These are phyloP conservation scores for Lates japonicus DNA, from an alignment of 2,797 vertebrate genomes.

Conservation along the genomic window DNA sequence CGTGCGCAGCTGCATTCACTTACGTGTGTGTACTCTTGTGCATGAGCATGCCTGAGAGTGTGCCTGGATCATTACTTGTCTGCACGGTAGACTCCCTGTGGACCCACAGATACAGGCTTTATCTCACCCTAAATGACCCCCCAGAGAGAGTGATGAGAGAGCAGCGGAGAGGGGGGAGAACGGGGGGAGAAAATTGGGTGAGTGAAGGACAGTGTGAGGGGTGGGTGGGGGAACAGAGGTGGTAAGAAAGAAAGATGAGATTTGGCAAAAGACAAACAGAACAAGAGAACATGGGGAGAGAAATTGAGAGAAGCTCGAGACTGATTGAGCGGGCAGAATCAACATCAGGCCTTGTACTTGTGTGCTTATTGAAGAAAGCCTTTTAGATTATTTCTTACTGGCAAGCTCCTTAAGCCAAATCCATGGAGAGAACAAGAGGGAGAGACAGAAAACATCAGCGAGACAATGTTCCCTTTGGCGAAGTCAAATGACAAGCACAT, in stretches of 20 bases:
- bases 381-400: conserved; percentile 53
- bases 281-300: conserved; percentile 1
- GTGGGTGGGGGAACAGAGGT: background rate
- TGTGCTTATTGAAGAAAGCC: conserved; percentile 52
- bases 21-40: conserved; percentile 22
- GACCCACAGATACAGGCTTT: conserved; percentile 59
- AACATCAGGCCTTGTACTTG: conserved; percentile 46
- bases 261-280: conserved; percentile 33
- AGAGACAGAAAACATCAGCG: conserved; percentile 40
- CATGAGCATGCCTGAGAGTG: conserved; percentile 25
- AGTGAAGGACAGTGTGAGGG: background rate
- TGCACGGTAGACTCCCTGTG: conserved; percentile 61
- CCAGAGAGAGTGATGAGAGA: conserved; percentile 67
- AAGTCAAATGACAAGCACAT: conserved; percentile 53
- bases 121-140: conserved; percentile 69
- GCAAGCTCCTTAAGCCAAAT: conserved; percentile 53
- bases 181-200: background rate
- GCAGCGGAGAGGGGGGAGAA: background rate
- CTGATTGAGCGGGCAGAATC: conserved; percentile 41
- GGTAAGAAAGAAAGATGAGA: conserved; percentile 17
- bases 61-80: conserved; percentile 72
- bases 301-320: conserved; percentile 42
- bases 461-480: conserved; percentile 49
- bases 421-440: conserved; percentile 33
- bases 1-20: background rate